Evolutionary conservation across 2,797 vertebrate genomes (phyloP).

Genomic region (Neosilurus hyrtlii): DNA sequence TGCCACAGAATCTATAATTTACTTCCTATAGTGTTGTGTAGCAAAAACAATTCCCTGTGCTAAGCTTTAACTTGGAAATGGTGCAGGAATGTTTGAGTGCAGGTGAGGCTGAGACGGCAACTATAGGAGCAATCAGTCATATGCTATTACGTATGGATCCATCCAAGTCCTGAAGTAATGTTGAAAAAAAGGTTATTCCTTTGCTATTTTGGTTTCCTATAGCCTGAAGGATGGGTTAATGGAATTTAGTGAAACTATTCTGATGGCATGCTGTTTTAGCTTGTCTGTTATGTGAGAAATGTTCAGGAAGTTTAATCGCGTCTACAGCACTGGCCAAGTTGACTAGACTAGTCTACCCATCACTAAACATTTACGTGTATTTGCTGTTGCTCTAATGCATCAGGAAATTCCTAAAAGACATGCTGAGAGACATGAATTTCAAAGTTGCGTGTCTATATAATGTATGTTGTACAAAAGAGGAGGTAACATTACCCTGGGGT

Average conservation of each 20-base stretch:
- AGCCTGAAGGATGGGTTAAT: constrained; percentile 32
- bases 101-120: neutral
- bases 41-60: neutral
- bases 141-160: constrained; percentile 15
- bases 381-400: neutral
- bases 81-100: neutral
- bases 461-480: neutral
- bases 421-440: neutral
- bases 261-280: neutral
- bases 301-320: neutral
- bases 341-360: neutral
- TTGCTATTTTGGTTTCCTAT: constrained; percentile 22
- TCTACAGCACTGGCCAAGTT: neutral
- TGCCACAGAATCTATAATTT: constrained; percentile 25
- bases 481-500: neutral
- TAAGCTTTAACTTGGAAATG: neutral
- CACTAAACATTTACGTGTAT: neutral
- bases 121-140: constrained; percentile 6
- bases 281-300: constrained; percentile 25
- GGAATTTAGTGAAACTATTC: constrained; percentile 21
- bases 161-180: constrained; percentile 4
- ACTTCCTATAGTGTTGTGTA: constrained; percentile 1
- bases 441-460: neutral
- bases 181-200: neutral
- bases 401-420: neutral